These are phyloP conservation scores for Gymnothorax javanicus DNA, from an alignment of 2,797 vertebrate species.

Conservation along the genomic window DNA sequence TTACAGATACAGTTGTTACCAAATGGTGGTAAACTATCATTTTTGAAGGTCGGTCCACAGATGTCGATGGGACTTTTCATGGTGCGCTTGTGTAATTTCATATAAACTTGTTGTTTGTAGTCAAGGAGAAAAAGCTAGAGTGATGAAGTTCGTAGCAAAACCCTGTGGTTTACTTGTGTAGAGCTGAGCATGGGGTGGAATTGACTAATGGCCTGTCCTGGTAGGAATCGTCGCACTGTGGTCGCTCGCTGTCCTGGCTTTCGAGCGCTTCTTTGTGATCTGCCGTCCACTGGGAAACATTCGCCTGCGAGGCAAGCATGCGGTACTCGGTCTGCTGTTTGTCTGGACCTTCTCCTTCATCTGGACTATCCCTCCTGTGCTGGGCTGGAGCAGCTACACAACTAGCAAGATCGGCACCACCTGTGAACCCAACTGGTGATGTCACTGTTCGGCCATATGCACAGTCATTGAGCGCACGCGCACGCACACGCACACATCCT, in stretches of 20 bases:
- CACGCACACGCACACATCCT: not conserved
- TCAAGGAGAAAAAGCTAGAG: not conserved
- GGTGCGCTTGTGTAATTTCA: not conserved
- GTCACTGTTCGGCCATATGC: not conserved
- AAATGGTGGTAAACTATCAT: not conserved
- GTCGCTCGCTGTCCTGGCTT: constrained; percentile 87
- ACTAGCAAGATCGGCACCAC: constrained; percentile 91
- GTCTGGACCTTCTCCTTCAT: constrained; percentile 89
- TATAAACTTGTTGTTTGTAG: not conserved
- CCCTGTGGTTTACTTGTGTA: not conserved
- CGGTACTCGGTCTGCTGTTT: constrained; percentile 79
- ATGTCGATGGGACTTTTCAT: not conserved
- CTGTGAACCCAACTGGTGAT: constrained; percentile 90
- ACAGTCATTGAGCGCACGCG: constrained; percentile 12
- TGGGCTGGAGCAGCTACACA: constrained; percentile 91
- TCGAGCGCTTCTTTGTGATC: constrained; percentile 84
- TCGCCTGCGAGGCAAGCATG: constrained; percentile 73
- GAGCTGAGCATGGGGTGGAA: not conserved
- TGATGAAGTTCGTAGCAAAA: not conserved
- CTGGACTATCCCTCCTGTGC: constrained; percentile 84
- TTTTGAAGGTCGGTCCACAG: not conserved
- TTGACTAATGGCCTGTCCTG: not conserved
- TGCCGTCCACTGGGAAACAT: constrained; percentile 78
- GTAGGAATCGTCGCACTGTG: constrained; percentile 87
- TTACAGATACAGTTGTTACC: not conserved